Percentiles rank a stretch among this genome's conserved stretches.
Conservation (phyloP, 2,888 invertebrate genomes). For the Pecten maximus region DNA sequence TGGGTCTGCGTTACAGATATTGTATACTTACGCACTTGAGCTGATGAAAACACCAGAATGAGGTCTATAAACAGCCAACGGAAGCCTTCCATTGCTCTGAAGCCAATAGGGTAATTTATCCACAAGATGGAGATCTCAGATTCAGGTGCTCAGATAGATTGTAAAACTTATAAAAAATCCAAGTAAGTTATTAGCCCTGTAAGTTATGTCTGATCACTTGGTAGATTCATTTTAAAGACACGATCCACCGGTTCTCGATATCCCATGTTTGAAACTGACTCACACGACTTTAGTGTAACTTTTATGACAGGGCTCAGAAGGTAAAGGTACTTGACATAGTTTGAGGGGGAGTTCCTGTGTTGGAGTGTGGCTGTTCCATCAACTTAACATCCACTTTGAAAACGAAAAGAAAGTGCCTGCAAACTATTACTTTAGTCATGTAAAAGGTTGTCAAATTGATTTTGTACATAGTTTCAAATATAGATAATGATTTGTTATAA, state of each 20-base stretch:
- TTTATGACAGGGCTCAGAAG: slow-evolving; percentile 24
- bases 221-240: not conserved
- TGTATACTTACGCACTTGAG: not conserved
- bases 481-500: not conserved
- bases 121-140: slow-evolving; percentile 29
- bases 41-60: slow-evolving; percentile 13
- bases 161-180: not conserved
- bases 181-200: not conserved
- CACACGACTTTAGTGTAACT: not conserved
- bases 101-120: not conserved
- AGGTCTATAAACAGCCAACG: slow-evolving; percentile 19
- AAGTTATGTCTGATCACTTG: not conserved
- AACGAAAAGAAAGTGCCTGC: not conserved
- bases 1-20: not conserved
- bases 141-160: not conserved
- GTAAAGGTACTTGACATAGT: slow-evolving; percentile 27
- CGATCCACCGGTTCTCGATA: not conserved
- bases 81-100: not conserved
- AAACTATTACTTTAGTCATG: not conserved
- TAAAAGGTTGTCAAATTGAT: not conserved
- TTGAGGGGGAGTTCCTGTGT: slow-evolving; percentile 35
- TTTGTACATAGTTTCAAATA: not conserved
- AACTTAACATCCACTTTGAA: not conserved
- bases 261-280: slow-evolving; percentile 22
- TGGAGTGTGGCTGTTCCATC: slow-evolving; percentile 13